Conservation (phyloP, 2,888 invertebrate species). For the Tipula helvola region DNA sequence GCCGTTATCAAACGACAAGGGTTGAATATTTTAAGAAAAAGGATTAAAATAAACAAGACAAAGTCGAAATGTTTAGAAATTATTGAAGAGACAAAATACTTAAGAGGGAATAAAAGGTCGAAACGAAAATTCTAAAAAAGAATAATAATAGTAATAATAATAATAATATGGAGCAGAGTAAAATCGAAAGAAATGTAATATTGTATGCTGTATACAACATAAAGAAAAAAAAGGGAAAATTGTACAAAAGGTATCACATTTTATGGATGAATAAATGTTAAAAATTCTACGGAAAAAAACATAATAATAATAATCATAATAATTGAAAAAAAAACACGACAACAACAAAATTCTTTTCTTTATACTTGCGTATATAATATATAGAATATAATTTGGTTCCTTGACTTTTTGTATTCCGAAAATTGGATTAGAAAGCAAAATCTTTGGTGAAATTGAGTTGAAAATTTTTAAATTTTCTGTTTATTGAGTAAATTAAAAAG, state of each 20-base stretch:
- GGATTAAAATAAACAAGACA: slow-evolving; percentile 4
- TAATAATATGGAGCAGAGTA: neutral
- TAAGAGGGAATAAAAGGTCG: neutral
- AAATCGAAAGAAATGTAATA: neutral
- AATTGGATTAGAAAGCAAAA: neutral
- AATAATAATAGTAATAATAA: neutral
- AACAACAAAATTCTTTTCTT: neutral
- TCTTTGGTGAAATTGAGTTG: neutral
- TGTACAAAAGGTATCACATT: slow-evolving; percentile 8
- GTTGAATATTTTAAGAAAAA: neutral
- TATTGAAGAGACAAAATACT: neutral
- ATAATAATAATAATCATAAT: neutral
- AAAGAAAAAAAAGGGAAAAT: neutral
- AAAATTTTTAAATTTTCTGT: slow-evolving; percentile 4
- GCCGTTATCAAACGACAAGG: neutral
- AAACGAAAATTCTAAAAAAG: neutral
- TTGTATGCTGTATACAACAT: neutral
- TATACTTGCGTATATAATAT: neutral
- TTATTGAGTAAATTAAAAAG: neutral
- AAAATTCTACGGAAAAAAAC: neutral
- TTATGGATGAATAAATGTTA: slow-evolving; percentile 4
- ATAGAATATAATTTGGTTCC: neutral
- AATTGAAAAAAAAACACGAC: neutral
- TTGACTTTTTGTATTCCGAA: neutral
- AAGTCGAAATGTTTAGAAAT: slow-evolving; percentile 4